Evolutionary conservation across 2,797 vertebrate species (phyloP).

Genomic region (Muscicapa striata): DNA sequence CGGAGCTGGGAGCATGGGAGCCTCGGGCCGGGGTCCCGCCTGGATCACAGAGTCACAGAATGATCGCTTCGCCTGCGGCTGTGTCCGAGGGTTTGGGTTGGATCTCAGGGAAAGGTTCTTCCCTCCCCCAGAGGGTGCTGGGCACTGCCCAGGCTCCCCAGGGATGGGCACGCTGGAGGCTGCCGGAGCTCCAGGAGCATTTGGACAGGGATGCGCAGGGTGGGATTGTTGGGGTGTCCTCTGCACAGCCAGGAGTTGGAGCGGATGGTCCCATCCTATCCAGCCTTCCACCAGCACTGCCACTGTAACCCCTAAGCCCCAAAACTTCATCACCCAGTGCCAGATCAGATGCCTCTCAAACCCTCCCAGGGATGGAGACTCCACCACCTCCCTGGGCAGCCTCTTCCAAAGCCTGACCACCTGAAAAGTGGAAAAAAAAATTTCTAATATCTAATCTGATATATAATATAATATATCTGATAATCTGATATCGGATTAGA

Average conservation of each 20-base stretch:
- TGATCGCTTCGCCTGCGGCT: fast-evolving
- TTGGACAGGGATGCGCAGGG: background rate
- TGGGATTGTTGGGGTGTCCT: background rate
- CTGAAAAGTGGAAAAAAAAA: background rate
- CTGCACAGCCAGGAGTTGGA: background rate
- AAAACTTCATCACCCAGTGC: background rate
- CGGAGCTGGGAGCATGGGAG: too few relatives aligned
- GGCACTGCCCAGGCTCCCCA: background rate
- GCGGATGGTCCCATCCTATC: background rate
- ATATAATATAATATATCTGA: too few relatives aligned
- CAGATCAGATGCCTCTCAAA: background rate
- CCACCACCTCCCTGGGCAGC: background rate
- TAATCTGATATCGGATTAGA: too few relatives aligned
- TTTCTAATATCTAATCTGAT: fast-evolving
- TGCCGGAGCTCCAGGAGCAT: fast-evolving
- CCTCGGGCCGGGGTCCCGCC: background rate
- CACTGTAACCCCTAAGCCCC: fast-evolving
- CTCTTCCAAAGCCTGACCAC: background rate
- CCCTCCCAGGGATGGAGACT: too few relatives aligned
- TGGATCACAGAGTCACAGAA: too few relatives aligned
- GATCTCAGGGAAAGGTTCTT: fast-evolving
- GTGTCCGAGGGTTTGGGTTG: fast-evolving
- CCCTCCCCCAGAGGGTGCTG: background rate
- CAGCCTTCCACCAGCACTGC: background rate
- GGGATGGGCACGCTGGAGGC: background rate